Conservation (phyloP, 2,113 vertebrate species). For the Neoarius graeffei region DNA sequence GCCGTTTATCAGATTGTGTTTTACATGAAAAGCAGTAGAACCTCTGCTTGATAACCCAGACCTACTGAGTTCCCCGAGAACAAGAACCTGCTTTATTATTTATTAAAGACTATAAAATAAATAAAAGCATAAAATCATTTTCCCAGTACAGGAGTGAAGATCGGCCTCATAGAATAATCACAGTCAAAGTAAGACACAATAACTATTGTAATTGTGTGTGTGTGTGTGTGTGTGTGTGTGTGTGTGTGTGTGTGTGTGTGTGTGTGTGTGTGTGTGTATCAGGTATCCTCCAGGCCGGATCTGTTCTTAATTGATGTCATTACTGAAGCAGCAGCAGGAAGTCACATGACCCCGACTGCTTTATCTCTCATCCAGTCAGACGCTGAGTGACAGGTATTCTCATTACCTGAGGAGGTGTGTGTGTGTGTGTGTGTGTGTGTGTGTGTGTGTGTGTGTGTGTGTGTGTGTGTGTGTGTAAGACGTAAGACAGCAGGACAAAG, state of each 20-base stretch:
- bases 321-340: conserved; percentile 52
- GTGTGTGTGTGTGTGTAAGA: neutral
- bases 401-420: conserved; percentile 48
- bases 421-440: conserved; percentile 32
- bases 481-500: neutral
- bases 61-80: neutral
- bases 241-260: conserved; percentile 34
- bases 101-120: neutral
- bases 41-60: neutral
- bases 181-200: neutral
- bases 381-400: conserved; percentile 47
- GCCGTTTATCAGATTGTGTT: neutral
- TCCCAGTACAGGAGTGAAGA: neutral
- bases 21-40: neutral
- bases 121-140: neutral
- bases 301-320: conserved; percentile 53
- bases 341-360: conserved; percentile 45
- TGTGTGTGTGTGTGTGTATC: conserved; percentile 27
- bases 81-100: neutral
- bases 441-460: conserved; percentile 33
- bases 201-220: neutral
- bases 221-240: conserved; percentile 40
- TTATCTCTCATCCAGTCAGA: conserved; percentile 47
- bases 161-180: neutral
- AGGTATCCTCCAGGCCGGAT: conserved; percentile 44